Base-by-base conservation (phyloP, 2,888 invertebrate species). In the Ormyrus labotus region DNA sequence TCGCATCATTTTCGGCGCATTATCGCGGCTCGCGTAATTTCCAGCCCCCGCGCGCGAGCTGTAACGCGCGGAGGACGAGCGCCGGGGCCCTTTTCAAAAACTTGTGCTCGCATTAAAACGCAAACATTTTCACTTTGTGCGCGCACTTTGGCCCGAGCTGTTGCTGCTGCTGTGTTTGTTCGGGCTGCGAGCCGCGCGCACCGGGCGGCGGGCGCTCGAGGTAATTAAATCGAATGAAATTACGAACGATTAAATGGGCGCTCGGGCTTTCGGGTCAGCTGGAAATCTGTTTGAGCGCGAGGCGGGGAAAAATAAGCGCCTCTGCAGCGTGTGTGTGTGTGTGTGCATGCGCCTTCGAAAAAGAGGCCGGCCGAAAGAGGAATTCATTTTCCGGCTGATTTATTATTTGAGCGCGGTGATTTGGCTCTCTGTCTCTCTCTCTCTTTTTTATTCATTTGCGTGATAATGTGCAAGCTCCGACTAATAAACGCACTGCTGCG, bases 211-310 rank as follows among this genome's bases (percentile, higher is more conserved):
- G 45, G 2, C 10, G 50, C 58, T 53, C 63, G 7, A 76, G 86
- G 86, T 86, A 87, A 89, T 89, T 88, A 87, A 89, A 88, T 89
- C 86, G 87, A 88, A 89, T 86, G 86, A 87, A 89, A 89, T 89
- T 89, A 89, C 87, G 84, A 85, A 86, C 87, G 87, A 87, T 87
- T 87, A 86, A 81, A 87, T 86, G 86, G 53, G 84, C 82, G 67
- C 34, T 50, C 55, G 83, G 79, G 82, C 83, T 83, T 82, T 79
- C 82, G 82, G 81, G 80, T 63, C 72, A 63, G 61, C 73, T 72
- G 71, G 76, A 78, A 82, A 79, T 81, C 70, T 71, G 80, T 80
- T 77, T 67, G 71, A 74, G 64, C 53, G 10, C 58, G 65, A 13
- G 10, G n/a, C 13, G 50, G 53, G 55, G 50, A 57, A 68, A 68